These are phyloP conservation scores for Laothoe populi DNA, from an alignment of 2,888 invertebrate species.

Conservation along the genomic window DNA sequence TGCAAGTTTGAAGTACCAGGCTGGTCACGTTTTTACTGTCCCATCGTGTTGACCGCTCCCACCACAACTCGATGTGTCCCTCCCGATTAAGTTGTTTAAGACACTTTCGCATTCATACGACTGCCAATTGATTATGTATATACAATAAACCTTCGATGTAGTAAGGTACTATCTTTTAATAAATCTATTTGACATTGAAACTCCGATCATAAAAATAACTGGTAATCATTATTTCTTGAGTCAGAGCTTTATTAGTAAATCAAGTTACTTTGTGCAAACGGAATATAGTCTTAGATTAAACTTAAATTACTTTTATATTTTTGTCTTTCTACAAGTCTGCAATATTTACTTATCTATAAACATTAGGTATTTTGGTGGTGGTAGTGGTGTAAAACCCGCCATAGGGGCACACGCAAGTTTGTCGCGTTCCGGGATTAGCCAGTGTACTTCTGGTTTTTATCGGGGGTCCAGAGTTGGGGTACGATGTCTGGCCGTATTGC, in stretches of 20 bases:
- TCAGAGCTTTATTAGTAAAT: not conserved
- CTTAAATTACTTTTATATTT: too few species aligned
- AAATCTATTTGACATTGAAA: not conserved
- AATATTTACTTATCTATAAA: too few species aligned
- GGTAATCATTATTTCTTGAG: not conserved
- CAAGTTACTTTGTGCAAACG: not conserved
- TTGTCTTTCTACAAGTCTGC: too few species aligned
- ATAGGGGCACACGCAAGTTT: too few species aligned
- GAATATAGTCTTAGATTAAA: too few species aligned
- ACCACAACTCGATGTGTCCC: constrained; percentile 31
- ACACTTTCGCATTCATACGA: constrained; percentile 9
- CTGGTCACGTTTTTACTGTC: constrained; percentile 22
- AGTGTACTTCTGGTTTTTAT: too few species aligned
- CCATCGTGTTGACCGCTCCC: constrained; percentile 27
- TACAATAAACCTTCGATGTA: not conserved
- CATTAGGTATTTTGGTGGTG: too few species aligned
- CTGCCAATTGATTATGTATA: not conserved
- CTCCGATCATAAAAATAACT: not conserved
- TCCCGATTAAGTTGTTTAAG: constrained; percentile 30
- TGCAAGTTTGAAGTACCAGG: not conserved
- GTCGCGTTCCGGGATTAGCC: too few species aligned
- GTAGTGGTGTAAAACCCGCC: too few species aligned
- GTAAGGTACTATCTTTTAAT: not conserved
- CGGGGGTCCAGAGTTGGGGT: too few species aligned
- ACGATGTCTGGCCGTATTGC: too few species aligned